phyloP scores from a whole-genome alignment of 2,113 vertebrate species.

The Butastur rufipennis region DNA sequence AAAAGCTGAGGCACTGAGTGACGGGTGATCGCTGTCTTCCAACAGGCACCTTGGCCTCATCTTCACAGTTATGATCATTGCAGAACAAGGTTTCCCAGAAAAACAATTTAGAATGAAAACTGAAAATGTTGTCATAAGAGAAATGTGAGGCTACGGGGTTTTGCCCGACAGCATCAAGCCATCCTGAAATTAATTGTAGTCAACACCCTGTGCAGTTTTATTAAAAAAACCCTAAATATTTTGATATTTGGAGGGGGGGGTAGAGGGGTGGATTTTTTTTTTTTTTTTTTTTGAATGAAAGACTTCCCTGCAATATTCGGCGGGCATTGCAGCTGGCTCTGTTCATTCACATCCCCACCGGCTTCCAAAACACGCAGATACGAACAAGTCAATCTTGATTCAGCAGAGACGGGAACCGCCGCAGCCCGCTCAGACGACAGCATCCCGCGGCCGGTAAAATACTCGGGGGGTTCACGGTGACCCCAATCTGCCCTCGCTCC shows the following conservation, averaged over 20 bases:
- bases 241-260: background rate
- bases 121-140: background rate
- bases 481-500: background rate
- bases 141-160: background rate
- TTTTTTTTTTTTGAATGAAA: background rate
- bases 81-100: background rate
- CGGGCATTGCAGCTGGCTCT: background rate
- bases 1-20: background rate
- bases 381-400: background rate
- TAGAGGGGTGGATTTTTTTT: background rate
- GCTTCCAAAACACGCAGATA: background rate
- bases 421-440: background rate
- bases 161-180: background rate
- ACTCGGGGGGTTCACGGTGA: rapidly evolving
- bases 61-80: background rate
- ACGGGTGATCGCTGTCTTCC: rapidly evolving
- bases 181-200: background rate
- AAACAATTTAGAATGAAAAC: background rate
- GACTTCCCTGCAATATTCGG: background rate
- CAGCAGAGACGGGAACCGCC: rapidly evolving
- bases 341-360: background rate
- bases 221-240: background rate
- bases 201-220: background rate
- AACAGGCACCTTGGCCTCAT: background rate
- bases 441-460: background rate